These are phyloP conservation scores for Bombus superbus DNA, from an alignment of 1,140 invertebrate species.

Conservation along the genomic window DNA sequence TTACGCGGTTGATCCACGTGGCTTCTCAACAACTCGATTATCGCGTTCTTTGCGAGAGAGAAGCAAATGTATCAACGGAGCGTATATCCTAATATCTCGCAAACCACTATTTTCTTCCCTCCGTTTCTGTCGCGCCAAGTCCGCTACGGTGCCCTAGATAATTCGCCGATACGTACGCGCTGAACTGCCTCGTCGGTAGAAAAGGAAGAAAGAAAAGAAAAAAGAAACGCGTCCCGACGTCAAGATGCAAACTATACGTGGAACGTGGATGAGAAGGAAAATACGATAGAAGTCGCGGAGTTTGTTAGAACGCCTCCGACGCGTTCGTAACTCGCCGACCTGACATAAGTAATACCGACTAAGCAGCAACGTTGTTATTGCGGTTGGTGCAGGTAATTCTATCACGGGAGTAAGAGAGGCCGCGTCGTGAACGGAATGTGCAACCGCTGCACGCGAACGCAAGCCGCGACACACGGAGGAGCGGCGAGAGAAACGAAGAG, in stretches of 20 bases:
- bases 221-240: neutral
- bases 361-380: slow-evolving; percentile 49
- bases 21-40: no score
- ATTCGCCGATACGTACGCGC: neutral
- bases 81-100: neutral
- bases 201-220: neutral
- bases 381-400: slow-evolving; percentile 50
- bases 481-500: neutral
- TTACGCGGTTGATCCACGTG: no score
- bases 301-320: neutral
- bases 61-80: no score
- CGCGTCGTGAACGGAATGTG: slow-evolving; percentile 22
- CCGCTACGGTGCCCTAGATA: neutral
- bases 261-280: neutral
- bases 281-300: slow-evolving; percentile 14
- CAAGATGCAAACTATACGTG: neutral
- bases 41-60: no score
- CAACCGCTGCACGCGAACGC: slow-evolving; percentile 34
- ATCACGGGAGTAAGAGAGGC: neutral
- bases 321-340: neutral
- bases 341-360: slow-evolving; percentile 39
- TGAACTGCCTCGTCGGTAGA: neutral
- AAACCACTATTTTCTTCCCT: no score
- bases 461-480: neutral
- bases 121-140: neutral